phyloP scores from a whole-genome alignment of 2,797 vertebrate species.

The Crenichthys baileyi region DNA sequence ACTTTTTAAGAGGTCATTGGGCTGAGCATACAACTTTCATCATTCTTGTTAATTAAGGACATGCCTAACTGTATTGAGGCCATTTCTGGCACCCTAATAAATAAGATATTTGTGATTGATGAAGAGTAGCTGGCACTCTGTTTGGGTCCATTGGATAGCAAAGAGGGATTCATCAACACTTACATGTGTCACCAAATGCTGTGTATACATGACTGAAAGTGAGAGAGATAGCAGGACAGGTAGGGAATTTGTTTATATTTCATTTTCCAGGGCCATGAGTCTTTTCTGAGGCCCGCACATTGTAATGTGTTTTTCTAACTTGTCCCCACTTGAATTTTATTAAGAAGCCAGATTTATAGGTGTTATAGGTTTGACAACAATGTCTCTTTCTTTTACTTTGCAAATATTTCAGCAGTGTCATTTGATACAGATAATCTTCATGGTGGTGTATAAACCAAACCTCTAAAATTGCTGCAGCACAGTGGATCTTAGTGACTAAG shows the following conservation, averaged over 20 bases:
- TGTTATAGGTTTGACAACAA: slow-evolving; percentile 28
- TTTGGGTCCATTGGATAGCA: slow-evolving; percentile 66
- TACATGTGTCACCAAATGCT: slow-evolving; percentile 44
- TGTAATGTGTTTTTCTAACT: slow-evolving; percentile 9
- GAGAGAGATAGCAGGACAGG: slow-evolving; percentile 46
- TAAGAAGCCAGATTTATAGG: slow-evolving; percentile 28
- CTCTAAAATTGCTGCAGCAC: slow-evolving; percentile 51
- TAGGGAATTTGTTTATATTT: slow-evolving; percentile 72
- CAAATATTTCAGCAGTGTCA: slow-evolving; percentile 50
- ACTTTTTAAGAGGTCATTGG: slow-evolving; percentile 39
- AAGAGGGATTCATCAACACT: slow-evolving; percentile 74
- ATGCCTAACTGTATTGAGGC: slow-evolving; percentile 77
- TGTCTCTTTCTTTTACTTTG: slow-evolving; percentile 40
- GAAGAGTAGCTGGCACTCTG: slow-evolving; percentile 59
- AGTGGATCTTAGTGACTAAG: slow-evolving; percentile 69
- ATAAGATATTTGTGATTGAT: slow-evolving; percentile 81
- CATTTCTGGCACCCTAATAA: slow-evolving; percentile 78
- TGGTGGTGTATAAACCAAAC: slow-evolving; percentile 40
- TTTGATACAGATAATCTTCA: slow-evolving; percentile 46
- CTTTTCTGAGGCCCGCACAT: slow-evolving; percentile 25
- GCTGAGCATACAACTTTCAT: slow-evolving; percentile 63
- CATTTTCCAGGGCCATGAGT: slow-evolving; percentile 56
- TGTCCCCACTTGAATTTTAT: slow-evolving; percentile 17
- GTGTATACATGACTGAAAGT: slow-evolving; percentile 44
- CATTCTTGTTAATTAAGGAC: slow-evolving; percentile 83